phyloP scores from a whole-genome alignment of 2,888 invertebrate genomes.

The Danaus chrysippus region DNA sequence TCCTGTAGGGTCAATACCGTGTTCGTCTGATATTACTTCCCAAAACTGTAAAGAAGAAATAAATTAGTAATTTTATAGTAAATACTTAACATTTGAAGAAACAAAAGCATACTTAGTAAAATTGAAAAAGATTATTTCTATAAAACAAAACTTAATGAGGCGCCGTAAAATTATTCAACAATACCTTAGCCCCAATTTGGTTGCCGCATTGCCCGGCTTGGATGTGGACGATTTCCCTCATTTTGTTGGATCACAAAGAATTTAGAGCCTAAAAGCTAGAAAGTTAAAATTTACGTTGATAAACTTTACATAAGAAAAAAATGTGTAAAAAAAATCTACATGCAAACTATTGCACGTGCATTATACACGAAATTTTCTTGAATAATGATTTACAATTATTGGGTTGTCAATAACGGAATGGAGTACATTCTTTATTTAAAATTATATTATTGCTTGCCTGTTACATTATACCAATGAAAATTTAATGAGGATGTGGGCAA shows the following conservation, averaged over 20 bases:
- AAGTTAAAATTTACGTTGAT: constrained; percentile 27
- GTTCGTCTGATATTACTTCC: constrained; percentile 89
- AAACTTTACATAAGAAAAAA: constrained; percentile 47
- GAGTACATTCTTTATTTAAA: constrained; percentile 21
- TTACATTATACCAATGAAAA: too few species aligned
- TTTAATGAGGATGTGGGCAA: too few species aligned
- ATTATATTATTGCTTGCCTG: neutral
- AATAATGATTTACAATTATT: constrained; percentile 20
- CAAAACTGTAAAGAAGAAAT: constrained; percentile 77
- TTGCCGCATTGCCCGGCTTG: constrained; percentile 88
- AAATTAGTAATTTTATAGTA: too few species aligned
- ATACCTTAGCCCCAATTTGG: constrained; percentile 77
- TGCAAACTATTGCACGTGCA: constrained; percentile 32
- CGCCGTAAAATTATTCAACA: neutral
- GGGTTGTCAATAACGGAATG: constrained; percentile 5
- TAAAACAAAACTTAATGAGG: neutral
- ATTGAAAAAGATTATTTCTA: neutral
- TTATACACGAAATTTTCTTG: constrained; percentile 29
- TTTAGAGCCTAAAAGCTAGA: constrained; percentile 30
- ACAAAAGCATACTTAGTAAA: neutral
- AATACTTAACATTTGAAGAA: neutral
- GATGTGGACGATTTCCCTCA: constrained; percentile 89
- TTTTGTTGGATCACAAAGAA: constrained; percentile 67
- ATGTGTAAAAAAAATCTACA: constrained; percentile 37
- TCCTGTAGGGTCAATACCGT: constrained; percentile 86